phyloP scores from a whole-genome alignment of 37 sponge, comb jelly and placozoan genomes.

The Petrosia ficiformis region DNA sequence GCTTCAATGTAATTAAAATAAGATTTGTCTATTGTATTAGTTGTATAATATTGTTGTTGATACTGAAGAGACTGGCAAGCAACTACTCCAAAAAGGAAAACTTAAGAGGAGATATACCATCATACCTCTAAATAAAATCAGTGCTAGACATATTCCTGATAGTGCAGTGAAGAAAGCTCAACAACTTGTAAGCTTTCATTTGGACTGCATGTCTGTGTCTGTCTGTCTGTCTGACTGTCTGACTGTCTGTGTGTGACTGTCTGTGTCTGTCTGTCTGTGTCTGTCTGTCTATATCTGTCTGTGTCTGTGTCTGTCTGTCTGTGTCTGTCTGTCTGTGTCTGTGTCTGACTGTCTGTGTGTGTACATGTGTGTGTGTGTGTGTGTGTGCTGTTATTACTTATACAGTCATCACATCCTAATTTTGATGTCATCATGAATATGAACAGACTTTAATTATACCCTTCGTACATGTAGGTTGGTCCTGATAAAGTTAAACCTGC shows the following conservation, averaged over 20 bases:
- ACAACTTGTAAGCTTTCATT: constrained; percentile 48
- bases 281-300: background rate
- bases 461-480: constrained; percentile 60
- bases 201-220: background rate
- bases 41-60: constrained; percentile 95
- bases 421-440: no score
- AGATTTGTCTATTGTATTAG: no score
- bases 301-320: constrained; percentile 10
- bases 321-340: constrained; percentile 3
- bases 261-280: constrained; percentile 5
- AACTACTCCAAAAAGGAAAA: constrained; percentile 81
- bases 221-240: constrained; percentile 1
- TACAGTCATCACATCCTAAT: no score
- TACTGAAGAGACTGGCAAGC: constrained; percentile 89
- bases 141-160: constrained; percentile 43
- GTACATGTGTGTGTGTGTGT: constrained; percentile 13
- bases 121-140: constrained; percentile 96
- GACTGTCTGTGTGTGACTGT: background rate
- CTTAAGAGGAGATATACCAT: constrained; percentile 83
- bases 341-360: background rate
- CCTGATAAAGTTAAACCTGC: constrained; percentile 69
- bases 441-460: no score
- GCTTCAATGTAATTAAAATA: no score
- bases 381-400: no score
- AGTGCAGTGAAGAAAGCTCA: constrained; percentile 66